Conservation (phyloP, 1,140 invertebrate species). For the Diachasma alloeum region DNA sequence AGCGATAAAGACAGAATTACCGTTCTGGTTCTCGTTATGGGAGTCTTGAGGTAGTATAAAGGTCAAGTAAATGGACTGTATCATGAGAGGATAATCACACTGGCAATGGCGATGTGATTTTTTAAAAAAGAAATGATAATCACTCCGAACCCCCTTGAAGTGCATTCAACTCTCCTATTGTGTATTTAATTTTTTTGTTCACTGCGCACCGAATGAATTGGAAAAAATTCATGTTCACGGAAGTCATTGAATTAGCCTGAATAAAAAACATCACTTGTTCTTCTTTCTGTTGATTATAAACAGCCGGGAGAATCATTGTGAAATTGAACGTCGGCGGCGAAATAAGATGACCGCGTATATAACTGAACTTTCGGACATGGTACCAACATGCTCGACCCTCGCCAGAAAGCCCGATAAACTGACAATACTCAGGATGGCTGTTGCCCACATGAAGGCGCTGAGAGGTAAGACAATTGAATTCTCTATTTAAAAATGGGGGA, state of each 20-base stretch:
- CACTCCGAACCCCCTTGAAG: background rate
- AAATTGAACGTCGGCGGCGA: constrained; percentile 95
- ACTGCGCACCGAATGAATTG: no score
- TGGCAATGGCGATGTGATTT: background rate
- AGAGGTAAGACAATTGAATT: constrained; percentile 78
- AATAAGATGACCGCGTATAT: constrained; percentile 99
- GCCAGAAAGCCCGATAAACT: constrained; percentile 99
- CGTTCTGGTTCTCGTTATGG: constrained; percentile 13
- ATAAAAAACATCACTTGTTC: constrained; percentile 16
- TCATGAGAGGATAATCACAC: constrained; percentile 5
- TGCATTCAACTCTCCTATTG: background rate
- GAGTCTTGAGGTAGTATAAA: background rate
- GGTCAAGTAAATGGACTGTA: background rate
- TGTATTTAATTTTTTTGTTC: no score
- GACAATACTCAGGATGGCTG: constrained; percentile 99
- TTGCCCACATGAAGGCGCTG: constrained; percentile 98
- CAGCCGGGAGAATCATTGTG: constrained; percentile 98
- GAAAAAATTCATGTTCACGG: background rate
- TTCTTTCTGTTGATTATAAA: constrained; percentile 44
- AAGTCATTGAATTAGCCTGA: background rate
- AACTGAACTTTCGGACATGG: constrained; percentile 99
- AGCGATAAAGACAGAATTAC: background rate
- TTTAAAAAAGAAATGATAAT: background rate
- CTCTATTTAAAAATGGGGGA: constrained; percentile 10
- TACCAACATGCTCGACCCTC: constrained; percentile 96